Percentiles rank a stretch among this genome's conserved stretches.
phyloP scores from a whole-genome alignment of 1,140 invertebrate genomes.

The Marisa cornuarietis region DNA sequence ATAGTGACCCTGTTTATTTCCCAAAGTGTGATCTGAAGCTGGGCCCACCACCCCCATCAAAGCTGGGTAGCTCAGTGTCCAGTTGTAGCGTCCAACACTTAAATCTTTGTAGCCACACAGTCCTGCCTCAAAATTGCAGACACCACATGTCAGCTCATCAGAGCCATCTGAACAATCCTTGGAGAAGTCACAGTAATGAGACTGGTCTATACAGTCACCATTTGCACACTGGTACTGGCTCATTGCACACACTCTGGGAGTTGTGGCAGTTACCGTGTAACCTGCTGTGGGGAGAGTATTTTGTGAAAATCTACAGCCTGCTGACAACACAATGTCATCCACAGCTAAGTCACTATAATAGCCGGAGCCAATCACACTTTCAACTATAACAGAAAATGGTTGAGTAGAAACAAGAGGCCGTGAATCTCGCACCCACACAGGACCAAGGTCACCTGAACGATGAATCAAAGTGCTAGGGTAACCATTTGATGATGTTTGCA shows the following conservation, averaged over 20 bases:
- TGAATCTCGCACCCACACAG: slow-evolving; percentile 53
- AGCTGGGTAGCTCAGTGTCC: slow-evolving; percentile 38
- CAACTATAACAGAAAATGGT: slow-evolving; percentile 53
- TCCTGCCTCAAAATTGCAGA: slow-evolving; percentile 60
- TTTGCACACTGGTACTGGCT: slow-evolving; percentile 46
- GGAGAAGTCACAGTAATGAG: slow-evolving; percentile 51
- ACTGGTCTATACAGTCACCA: slow-evolving; percentile 42
- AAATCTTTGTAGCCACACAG: slow-evolving; percentile 59
- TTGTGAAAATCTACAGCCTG: slow-evolving; percentile 43
- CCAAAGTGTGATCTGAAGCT: slow-evolving; percentile 42
- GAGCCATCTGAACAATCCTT: slow-evolving; percentile 54
- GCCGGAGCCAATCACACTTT: slow-evolving; percentile 40
- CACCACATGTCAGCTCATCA: slow-evolving; percentile 59
- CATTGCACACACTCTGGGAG: slow-evolving; percentile 37
- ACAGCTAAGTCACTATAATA: slow-evolving; percentile 55
- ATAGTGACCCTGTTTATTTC: slow-evolving; percentile 48
- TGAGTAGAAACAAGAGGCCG: slow-evolving; percentile 30
- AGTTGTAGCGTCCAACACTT: slow-evolving; percentile 57
- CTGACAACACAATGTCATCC: slow-evolving; percentile 52
- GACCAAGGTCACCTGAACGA: slow-evolving; percentile 50
- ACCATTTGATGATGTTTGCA: slow-evolving; percentile 31
- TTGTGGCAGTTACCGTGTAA: slow-evolving; percentile 42
- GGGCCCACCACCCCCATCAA: slow-evolving; percentile 33
- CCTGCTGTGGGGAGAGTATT: slow-evolving; percentile 40
- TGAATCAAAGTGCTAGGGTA: slow-evolving; percentile 41